Base-by-base conservation (phyloP, 2,113 vertebrate species). In the Platysteira castanea region DNA sequence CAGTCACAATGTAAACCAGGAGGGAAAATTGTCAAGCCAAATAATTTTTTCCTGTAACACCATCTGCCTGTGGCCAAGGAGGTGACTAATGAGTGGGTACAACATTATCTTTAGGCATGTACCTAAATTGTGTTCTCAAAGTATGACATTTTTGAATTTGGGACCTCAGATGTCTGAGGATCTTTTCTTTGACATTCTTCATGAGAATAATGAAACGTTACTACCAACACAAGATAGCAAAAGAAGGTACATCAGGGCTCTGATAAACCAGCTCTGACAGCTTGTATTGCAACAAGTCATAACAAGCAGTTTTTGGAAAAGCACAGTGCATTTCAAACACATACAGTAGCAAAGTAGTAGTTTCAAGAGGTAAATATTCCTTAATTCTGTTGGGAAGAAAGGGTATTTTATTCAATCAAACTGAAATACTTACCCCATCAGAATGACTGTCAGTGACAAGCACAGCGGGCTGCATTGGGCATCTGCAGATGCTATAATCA, bases 231-330 rank as follows among this genome's bases (percentile, higher is more conserved):
- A 11, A 90, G 84, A 93, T 41, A 88, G 68, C 28, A 81, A 54
- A 85, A 77, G 75, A 96, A 93, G 5, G 75, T 26, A 37, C 16
- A 47, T 53, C 13, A 12, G 0, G 7, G 57, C 60, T 93, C 74
- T 89, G 79, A 92, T 63, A 95, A 95, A 91, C 39, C 52, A 50
- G 53, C 78, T 87, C 46, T 95, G 92, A 80, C 93, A 94, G 87
- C 74, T 93, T 0, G 1, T 74, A 86, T 44, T 7, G 1, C 37
- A 83, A 54, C 33, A 90, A 69, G 53, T 80, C 39, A 31, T 60
- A 95, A 91, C 23, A 57, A 85, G 50, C 1, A 19, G 59, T n/a
- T 88, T 69, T 27, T 54, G 67, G 64, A 83, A 90, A 85, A 88
- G 35, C 60, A 64, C 50, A 67, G 30, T 44, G 42, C 50, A 42